Conservation (phyloP, 2,888 invertebrate species). For the Monochamus alternatus region DNA sequence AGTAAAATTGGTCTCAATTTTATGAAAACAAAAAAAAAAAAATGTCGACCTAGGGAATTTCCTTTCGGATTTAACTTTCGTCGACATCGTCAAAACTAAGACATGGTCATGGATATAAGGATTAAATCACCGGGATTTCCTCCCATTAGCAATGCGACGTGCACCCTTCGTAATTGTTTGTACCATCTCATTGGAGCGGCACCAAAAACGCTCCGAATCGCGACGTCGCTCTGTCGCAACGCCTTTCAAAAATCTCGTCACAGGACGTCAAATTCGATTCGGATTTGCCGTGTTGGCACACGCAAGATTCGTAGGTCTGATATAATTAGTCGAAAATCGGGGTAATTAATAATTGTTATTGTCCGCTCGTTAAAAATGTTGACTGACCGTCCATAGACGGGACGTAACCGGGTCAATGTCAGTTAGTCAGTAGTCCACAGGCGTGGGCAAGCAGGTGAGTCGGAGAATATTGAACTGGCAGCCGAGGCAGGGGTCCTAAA, state of each 20-base stretch:
- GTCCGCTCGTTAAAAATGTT: constrained; percentile 42
- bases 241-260: not conserved
- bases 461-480: not conserved
- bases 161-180: not conserved
- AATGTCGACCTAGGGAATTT: not conserved
- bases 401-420: constrained; percentile 47
- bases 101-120: constrained; percentile 10
- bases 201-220: not conserved
- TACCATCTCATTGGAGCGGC: not conserved
- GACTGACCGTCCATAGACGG: constrained; percentile 32
- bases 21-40: not conserved
- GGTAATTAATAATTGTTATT: constrained; percentile 17
- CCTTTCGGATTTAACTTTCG: not conserved
- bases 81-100: constrained; percentile 6
- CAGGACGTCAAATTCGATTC: not conserved
- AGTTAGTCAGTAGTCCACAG: constrained; percentile 31
- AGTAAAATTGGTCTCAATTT: no score
- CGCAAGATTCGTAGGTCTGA: not conserved
- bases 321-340: not conserved
- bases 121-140: constrained; percentile 32
- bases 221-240: not conserved
- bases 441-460: constrained; percentile 5
- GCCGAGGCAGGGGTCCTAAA: constrained; percentile 1
- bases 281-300: not conserved
- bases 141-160: not conserved